Conservation (phyloP, 2,113 vertebrate genomes). For the Syngnathoides biaculeatus region DNA sequence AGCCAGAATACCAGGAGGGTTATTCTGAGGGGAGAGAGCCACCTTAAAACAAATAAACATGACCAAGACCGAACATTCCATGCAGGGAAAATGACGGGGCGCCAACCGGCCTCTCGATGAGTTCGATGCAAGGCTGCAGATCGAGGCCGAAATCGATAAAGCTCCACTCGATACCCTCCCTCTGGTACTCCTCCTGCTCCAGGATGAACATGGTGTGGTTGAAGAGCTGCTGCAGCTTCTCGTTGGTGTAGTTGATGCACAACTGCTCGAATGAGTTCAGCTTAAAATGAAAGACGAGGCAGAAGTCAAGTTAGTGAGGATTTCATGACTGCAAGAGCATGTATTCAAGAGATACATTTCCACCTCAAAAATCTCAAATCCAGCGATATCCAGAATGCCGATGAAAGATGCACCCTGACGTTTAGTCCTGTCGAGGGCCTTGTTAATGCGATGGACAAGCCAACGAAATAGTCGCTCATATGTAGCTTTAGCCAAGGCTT, state of each 20-base stretch:
- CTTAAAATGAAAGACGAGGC: conserved; percentile 56
- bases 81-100: not conserved
- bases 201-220: conserved; percentile 99
- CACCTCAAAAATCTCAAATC: conserved; percentile 99
- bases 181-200: conserved; percentile 98
- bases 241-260: conserved; percentile 98
- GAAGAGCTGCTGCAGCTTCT: conserved; percentile 98
- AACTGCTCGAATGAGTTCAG: conserved; percentile 97
- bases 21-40: conserved; percentile 73
- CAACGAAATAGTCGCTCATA: conserved; percentile 97
- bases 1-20: conserved; percentile 92
- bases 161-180: conserved; percentile 98
- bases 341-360: conserved; percentile 30
- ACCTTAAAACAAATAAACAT: not conserved
- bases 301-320: not conserved
- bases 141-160: conserved; percentile 98
- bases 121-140: conserved; percentile 94
- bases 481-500: conserved; percentile 94
- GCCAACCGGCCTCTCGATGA: conserved; percentile 91
- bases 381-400: conserved; percentile 96
- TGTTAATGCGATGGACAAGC: conserved; percentile 98
- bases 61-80: not conserved
- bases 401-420: conserved; percentile 97
- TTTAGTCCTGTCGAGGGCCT: conserved; percentile 94
- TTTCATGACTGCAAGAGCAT: too few relatives aligned